These are phyloP conservation scores for Limnodromus scolopaceus DNA, from an alignment of 2,797 vertebrate genomes.

Conservation along the genomic window DNA sequence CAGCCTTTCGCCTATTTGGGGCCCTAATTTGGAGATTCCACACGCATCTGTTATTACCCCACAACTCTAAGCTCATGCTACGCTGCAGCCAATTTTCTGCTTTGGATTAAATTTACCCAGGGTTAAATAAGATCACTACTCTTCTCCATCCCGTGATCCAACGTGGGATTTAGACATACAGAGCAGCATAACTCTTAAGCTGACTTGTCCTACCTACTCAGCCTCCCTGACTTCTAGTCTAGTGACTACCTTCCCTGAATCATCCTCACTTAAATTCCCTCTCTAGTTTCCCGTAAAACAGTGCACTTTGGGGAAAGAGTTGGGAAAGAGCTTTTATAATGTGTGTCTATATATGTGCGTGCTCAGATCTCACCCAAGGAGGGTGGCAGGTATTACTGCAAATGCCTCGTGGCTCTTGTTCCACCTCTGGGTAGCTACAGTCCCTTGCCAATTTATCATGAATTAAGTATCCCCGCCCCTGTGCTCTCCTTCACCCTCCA, in stretches of 20 bases:
- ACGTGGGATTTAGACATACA: background rate
- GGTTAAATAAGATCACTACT: background rate
- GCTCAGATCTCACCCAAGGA: background rate
- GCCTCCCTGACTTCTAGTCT: background rate
- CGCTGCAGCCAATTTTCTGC: conserved; percentile 9
- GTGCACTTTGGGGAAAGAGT: background rate
- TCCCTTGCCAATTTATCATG: background rate
- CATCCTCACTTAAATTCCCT: background rate
- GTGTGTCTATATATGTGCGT: fast-evolving
- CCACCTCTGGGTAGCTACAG: background rate
- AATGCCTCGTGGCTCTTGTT: background rate
- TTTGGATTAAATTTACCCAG: background rate
- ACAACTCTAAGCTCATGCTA: background rate
- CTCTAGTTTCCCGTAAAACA: background rate
- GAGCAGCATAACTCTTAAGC: background rate
- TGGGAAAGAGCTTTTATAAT: background rate
- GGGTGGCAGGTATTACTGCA: background rate
- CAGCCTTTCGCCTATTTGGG: background rate
- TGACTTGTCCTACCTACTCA: background rate
- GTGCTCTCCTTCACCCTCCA: background rate
- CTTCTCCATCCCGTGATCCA: background rate
- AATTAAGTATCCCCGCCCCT: background rate
- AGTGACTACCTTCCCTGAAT: background rate
- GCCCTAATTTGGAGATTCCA: background rate
- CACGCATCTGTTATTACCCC: background rate